phyloP scores from a whole-genome alignment of 2,888 invertebrate genomes.

The Drosophila sordidapex region DNA sequence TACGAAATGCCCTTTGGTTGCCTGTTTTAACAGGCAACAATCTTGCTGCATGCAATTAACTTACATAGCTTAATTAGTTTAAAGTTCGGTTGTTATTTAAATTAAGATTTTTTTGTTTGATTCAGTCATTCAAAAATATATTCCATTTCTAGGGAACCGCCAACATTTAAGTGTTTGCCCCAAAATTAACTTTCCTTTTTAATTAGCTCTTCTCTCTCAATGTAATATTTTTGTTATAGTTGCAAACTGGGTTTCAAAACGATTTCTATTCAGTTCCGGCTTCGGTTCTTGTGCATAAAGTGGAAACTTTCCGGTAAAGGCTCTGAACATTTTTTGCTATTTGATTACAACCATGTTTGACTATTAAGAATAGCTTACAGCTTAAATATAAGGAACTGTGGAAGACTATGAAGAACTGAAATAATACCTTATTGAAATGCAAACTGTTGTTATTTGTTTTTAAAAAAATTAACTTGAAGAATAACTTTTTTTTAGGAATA shows the following conservation, averaged over 20 bases:
- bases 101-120: background rate
- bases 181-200: background rate
- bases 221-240: background rate
- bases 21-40: too few relatives aligned
- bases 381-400: too few relatives aligned
- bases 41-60: background rate
- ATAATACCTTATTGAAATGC: too few relatives aligned
- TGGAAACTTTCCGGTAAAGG: background rate
- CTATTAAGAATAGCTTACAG: too few relatives aligned
- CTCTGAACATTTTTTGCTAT: too few relatives aligned
- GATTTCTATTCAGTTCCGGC: background rate
- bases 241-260: background rate
- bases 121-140: background rate
- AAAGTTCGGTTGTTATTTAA: background rate
- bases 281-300: background rate
- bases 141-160: background rate
- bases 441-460: too few relatives aligned
- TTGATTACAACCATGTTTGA: too few relatives aligned
- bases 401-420: background rate
- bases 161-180: background rate
- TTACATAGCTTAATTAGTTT: background rate
- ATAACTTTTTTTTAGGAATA: too few relatives aligned
- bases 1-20: conserved; percentile 10
- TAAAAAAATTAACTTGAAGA: too few relatives aligned
- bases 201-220: background rate